Percentiles rank a stretch among this genome's conserved stretches.
phyloP scores from a whole-genome alignment of 2,888 invertebrate species.

The Drosophila helvetica region DNA sequence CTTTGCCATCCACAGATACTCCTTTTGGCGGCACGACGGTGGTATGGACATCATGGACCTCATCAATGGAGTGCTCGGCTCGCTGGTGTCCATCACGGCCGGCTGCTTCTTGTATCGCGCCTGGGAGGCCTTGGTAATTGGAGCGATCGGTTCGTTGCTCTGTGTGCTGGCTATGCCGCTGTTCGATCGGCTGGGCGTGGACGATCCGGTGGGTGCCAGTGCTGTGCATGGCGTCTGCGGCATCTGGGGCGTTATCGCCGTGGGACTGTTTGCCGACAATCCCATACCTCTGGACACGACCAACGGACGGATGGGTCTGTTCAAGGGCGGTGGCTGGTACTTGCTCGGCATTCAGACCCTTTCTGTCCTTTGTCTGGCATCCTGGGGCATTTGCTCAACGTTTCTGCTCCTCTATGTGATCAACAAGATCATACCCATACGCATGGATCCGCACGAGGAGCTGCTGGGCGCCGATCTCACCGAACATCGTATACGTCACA shows the following conservation, averaged over 20 bases:
- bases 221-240: constrained; percentile 94
- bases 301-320: constrained; percentile 89
- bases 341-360: constrained; percentile 92
- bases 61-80: constrained; percentile 94
- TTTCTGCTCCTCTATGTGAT: constrained; percentile 90
- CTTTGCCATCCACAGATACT: constrained; percentile 84
- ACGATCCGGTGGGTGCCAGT: constrained; percentile 94
- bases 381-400: constrained; percentile 91
- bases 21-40: constrained; percentile 88
- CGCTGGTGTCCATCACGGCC: constrained; percentile 94
- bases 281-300: constrained; percentile 93
- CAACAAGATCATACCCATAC: constrained; percentile 90
- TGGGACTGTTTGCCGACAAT: constrained; percentile 94
- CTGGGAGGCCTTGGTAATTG: constrained; percentile 94
- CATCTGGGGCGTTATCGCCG: constrained; percentile 89
- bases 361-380: constrained; percentile 88
- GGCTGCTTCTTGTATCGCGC: constrained; percentile 94
- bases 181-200: constrained; percentile 91
- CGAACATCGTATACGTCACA: constrained; percentile 92
- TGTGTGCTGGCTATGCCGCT: constrained; percentile 89
- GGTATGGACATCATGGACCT: constrained; percentile 92
- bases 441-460: constrained; percentile 94
- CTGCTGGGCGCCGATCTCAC: constrained; percentile 94
- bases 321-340: constrained; percentile 95
- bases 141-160: constrained; percentile 90